Percentiles rank a stretch among this genome's conserved stretches.
phyloP scores from a whole-genome alignment of 2,888 invertebrate genomes.

The Nysson spinosus region DNA sequence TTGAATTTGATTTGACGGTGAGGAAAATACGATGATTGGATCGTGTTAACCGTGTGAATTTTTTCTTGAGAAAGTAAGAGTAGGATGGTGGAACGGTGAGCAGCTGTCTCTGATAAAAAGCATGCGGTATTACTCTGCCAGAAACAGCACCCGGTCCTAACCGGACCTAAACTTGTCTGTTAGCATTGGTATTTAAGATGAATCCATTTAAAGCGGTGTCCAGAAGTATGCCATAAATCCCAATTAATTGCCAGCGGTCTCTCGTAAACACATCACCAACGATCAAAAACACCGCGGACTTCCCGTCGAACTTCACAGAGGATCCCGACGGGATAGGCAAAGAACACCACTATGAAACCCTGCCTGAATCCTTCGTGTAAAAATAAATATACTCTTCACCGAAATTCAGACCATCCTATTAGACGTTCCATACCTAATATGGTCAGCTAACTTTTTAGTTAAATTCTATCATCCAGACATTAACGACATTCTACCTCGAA shows the following conservation, averaged over 20 bases:
- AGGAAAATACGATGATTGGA: too few species aligned
- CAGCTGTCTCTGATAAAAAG: constrained; percentile 68
- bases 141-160: constrained; percentile 37
- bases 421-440: constrained; percentile 13
- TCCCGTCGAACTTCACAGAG: constrained; percentile 21
- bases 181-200: constrained; percentile 58
- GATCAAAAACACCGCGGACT: constrained; percentile 56
- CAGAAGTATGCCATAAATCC: constrained; percentile 68
- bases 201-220: constrained; percentile 64
- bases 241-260: constrained; percentile 70
- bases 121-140: constrained; percentile 48
- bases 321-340: constrained; percentile 6
- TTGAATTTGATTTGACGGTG: too few species aligned
- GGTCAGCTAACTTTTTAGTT: background rate
- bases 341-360: constrained; percentile 2
- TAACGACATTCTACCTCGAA: background rate
- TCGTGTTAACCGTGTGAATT: constrained; percentile 52
- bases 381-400: constrained; percentile 29
- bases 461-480: background rate
- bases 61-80: constrained; percentile 32
- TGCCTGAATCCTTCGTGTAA: constrained; percentile 25
- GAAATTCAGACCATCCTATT: constrained; percentile 11
- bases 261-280: constrained; percentile 63
- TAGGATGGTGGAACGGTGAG: constrained; percentile 46
- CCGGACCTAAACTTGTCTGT: constrained; percentile 57